These are phyloP conservation scores for Pangasius krempfi DNA, from an alignment of 2,797 vertebrate species.

Conservation along the genomic window DNA sequence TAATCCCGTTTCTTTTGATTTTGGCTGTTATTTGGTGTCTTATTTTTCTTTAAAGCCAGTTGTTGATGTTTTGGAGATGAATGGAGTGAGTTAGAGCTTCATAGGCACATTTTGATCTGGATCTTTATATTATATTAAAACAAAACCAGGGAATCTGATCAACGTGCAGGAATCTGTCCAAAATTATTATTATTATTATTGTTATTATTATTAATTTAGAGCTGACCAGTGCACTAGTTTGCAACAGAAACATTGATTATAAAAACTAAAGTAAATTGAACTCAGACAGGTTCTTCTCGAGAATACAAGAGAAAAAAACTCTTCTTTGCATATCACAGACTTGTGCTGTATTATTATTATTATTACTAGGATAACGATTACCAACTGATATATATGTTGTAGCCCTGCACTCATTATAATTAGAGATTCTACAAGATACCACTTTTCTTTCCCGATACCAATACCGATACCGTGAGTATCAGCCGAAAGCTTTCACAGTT, in stretches of 20 bases:
- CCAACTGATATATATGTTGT: background rate
- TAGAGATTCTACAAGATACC: background rate
- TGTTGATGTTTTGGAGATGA: background rate
- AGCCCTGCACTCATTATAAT: background rate
- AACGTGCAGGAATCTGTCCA: background rate
- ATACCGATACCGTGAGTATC: background rate
- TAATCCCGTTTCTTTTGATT: background rate
- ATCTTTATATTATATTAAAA: background rate
- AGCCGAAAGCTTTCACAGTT: background rate
- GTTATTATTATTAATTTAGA: background rate
- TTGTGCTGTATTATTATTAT: background rate
- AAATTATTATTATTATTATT: background rate
- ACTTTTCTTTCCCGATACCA: background rate
- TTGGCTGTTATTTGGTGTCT: background rate
- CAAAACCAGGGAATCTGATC: background rate
- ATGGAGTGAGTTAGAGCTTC: background rate
- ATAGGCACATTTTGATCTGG: background rate
- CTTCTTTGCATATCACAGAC: background rate
- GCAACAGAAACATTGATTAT: background rate
- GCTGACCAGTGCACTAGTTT: background rate
- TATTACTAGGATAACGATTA: background rate
- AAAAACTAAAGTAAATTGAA: background rate
- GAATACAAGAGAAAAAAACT: background rate
- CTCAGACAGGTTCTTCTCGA: background rate
- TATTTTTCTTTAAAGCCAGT: background rate